These are phyloP conservation scores for Limnothrissa miodon DNA, from an alignment of 2,113 vertebrate species.

Conservation along the genomic window DNA sequence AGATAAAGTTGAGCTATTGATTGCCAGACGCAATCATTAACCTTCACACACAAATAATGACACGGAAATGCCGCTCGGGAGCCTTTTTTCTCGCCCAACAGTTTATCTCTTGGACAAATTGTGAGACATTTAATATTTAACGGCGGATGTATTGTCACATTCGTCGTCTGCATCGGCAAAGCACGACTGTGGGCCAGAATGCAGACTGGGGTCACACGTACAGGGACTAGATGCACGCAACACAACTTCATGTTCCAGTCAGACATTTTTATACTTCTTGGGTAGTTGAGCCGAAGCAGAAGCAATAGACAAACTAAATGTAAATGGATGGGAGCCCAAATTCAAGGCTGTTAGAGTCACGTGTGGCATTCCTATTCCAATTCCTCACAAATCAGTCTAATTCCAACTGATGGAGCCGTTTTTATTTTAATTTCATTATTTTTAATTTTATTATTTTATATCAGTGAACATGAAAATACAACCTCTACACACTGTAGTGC, in stretches of 20 bases:
- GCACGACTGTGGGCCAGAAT: background rate
- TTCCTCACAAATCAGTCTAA: background rate
- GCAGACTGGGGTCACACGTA: background rate
- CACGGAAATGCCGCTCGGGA: slow-evolving; percentile 26
- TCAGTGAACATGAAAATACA: background rate
- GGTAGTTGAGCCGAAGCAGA: background rate
- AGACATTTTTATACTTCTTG: background rate
- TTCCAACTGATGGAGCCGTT: background rate
- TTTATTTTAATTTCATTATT: background rate
- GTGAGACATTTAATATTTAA: slow-evolving; percentile 42
- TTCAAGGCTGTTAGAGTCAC: background rate
- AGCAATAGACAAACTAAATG: background rate
- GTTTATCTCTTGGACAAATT: slow-evolving; percentile 32
- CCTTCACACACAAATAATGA: slow-evolving; percentile 53
- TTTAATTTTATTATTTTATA: background rate
- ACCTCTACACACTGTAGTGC: background rate
- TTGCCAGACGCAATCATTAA: slow-evolving; percentile 53
- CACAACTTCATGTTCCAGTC: background rate
- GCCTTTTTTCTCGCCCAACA: slow-evolving; percentile 32
- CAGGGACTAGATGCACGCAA: too few species aligned
- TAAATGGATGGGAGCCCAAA: background rate
- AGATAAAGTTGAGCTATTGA: slow-evolving; percentile 52
- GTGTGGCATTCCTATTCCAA: background rate
- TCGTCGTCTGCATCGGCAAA: background rate
- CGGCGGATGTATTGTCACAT: slow-evolving; percentile 32